Base-by-base conservation (phyloP, 2,888 invertebrate genomes). In the Hermaeophaga mercurialis region DNA sequence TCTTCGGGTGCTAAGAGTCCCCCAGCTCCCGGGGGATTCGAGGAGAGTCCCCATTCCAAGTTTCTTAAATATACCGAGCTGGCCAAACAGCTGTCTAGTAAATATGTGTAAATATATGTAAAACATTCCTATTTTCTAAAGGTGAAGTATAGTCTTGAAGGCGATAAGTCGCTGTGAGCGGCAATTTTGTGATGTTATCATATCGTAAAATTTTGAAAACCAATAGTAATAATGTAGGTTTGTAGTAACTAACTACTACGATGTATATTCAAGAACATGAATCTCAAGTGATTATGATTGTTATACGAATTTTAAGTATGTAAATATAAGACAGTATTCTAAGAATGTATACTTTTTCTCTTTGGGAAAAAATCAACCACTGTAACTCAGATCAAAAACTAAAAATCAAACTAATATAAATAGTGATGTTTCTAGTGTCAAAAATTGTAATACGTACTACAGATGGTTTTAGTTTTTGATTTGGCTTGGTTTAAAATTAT, bases 21-120 rank as follows among this genome's bases (percentile, higher is more conserved):
- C 19, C 74, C 75, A 47, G 80, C 73, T 67, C 76, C 75, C 77
- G 78, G 85, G 68, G 70, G 78, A 24, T 89, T 88, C 74, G 94
- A 94, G 73, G 95, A 95, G 79, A 94, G 92, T 76, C 93, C 94
- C 45, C 94, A 95, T 80, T 94, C 96, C 70, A 97, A 96, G 83
- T 96, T 96, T 84, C 88, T 96, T 70, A 96, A 96, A 83, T 97
- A 97, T 82, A 96, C 96, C 76, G 96, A 97, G 82, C 87, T 97
- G 81, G 97, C 97, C 74, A 96, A 96, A 81, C 96, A 97, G 82
- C 84, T 97, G 78, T 96, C 96, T 77, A 95, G 94, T 82, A 96
- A 96, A 83, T 95, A 94, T 83, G 91, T 91, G 85, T 93, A 89
- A 86, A 80, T 69, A 68, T 44, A 11, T 52, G 52, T 54, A 45